Conservation (phyloP, 2,888 invertebrate genomes). For the Eremobia ochroleuca region DNA sequence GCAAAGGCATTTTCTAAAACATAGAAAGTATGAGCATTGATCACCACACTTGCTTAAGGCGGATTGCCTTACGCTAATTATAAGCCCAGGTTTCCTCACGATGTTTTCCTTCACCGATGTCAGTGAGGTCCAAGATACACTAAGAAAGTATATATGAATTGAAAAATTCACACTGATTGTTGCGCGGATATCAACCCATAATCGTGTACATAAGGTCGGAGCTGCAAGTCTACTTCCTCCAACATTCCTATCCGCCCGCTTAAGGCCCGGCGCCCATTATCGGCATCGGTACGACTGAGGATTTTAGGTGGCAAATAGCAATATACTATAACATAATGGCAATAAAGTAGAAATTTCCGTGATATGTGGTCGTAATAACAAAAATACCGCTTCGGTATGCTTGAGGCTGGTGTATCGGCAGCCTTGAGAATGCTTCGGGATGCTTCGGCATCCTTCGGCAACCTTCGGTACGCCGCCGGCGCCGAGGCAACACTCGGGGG, state of each 20-base stretch:
- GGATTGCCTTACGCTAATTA: neutral
- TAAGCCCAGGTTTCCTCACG: neutral
- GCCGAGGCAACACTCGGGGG: no score
- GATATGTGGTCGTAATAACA: no score
- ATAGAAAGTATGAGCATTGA: neutral
- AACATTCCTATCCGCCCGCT: neutral
- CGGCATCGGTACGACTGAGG: no score
- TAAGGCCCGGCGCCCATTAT: no score
- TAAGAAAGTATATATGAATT: neutral
- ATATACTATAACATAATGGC: no score
- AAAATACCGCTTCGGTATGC: no score
- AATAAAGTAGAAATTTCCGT: no score
- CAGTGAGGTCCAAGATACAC: neutral
- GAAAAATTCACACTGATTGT: neutral
- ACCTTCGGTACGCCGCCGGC: no score
- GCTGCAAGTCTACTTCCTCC: neutral
- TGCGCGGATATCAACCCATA: neutral
- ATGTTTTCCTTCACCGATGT: neutral
- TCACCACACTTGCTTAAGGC: neutral
- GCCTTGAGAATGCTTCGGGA: no score
- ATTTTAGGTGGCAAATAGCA: no score
- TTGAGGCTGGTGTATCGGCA: no score
- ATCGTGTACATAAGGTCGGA: neutral
- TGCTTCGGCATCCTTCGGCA: no score
- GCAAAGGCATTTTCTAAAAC: neutral